Evolutionary conservation across 2,113 vertebrate species (phyloP), one percentile per base, ranked within the genome.

Genomic region (Aegithalos caudatus): DNA sequence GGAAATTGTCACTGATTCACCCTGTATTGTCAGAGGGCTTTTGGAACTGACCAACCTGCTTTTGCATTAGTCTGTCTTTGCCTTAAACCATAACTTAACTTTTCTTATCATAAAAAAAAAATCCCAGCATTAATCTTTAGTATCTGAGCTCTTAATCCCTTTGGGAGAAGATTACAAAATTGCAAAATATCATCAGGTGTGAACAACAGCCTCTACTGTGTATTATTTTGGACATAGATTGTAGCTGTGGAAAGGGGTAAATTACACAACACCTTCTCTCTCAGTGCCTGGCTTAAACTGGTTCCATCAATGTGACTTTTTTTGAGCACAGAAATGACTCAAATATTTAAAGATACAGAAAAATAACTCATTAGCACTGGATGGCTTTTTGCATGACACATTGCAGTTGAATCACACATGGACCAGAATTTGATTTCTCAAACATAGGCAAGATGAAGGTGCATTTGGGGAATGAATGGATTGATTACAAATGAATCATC

Each of bases 311-410:
- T 58, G 47, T 88, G 78, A 70, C 67, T 90, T 64, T 86, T 82
- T 80, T 73, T 82, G 29, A 94, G 51, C 65, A 54, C 25, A 81
- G 37, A 95, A 93, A 69, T 96, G 84, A 95, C 85, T 93, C 92
- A 88, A 85, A 77, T 94, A 76, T 80, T 85, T 94, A 90, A 94
- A 87, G 56, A 56, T 74, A 56, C 11, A 85, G 53, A 77, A 95
- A 88, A 96, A 86, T 79, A 91, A 50, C 93, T 94, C 22, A 50
- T 93, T 96, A 95, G 66, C 85, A 86, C 67, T 92, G 27, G 20
- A 57, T 93, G 82, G 42, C 38, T 93, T 94, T 90, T 81, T 91
- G 66, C 38, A 51, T 86, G 81, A 81, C 62, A 76, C 58, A 51
- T 53, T 76, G 84, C 53, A 37, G 74, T 44, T 94, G 89, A 93